A percentile compares a stretch with the other conserved stretches of the same genome.
Conservation (phyloP, 2,113 vertebrate genomes). For the Xenopus tropicalis region UCB_Xtro_10.0 CM004446.2:21353001-21353500, state of each 20-base stretch:
- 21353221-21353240: constrained; percentile 4
- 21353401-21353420: constrained; percentile 36
- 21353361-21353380: not conserved
- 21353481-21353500: constrained; percentile 40
- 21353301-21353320: constrained; percentile 32
- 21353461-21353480: constrained; percentile 29
- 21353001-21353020: too few relatives aligned
- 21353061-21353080: too few relatives aligned
- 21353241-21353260: not conserved
- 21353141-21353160: not conserved
- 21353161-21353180: not conserved
- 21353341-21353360: constrained; percentile 9
- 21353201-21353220: not conserved
- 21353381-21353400: constrained; percentile 27
- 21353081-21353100: too few relatives aligned
- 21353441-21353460: constrained; percentile 34
- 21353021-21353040: too few relatives aligned
- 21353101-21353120: too few relatives aligned
- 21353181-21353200: too few relatives aligned
- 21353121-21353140: too few relatives aligned
- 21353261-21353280: not conserved
- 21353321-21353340: constrained; percentile 22
- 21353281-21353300: not conserved
- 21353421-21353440: constrained; percentile 26
- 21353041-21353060: too few relatives aligned